Conservation (phyloP, 1,140 invertebrate genomes). For the Grapholita molesta region DNA sequence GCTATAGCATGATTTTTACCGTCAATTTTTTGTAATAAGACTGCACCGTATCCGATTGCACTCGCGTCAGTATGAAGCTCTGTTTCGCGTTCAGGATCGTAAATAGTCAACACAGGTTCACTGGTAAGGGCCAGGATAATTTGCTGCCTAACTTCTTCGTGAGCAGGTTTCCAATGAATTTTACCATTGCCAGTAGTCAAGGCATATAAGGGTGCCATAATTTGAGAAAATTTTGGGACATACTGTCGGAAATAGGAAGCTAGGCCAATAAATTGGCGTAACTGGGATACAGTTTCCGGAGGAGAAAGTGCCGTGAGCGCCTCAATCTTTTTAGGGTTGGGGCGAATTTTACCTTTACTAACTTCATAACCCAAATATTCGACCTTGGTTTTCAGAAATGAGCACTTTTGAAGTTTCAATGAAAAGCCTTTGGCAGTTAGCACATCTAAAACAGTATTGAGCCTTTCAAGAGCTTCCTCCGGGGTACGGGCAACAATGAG, state of each 20-base stretch:
- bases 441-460: neutral
- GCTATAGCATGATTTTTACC: constrained; percentile 20
- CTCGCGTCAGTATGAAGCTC: constrained; percentile 36
- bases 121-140: constrained; percentile 19
- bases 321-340: constrained; percentile 37
- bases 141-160: neutral
- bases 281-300: constrained; percentile 33
- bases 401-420: constrained; percentile 27
- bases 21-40: constrained; percentile 5
- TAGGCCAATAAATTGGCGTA: constrained; percentile 20
- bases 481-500: constrained; percentile 25
- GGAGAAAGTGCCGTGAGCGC: constrained; percentile 39
- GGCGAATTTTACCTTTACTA: constrained; percentile 24
- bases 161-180: neutral
- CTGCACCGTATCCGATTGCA: constrained; percentile 22
- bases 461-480: constrained; percentile 14
- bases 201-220: constrained; percentile 36
- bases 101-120: constrained; percentile 32
- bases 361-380: constrained; percentile 34
- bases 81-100: constrained; percentile 23
- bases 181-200: constrained; percentile 13
- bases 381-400: constrained; percentile 31
- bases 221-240: constrained; percentile 31
- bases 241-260: constrained; percentile 44
- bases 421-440: constrained; percentile 1